phyloP scores from a whole-genome alignment of 2,797 vertebrate species.

The Sardinella longiceps region DNA sequence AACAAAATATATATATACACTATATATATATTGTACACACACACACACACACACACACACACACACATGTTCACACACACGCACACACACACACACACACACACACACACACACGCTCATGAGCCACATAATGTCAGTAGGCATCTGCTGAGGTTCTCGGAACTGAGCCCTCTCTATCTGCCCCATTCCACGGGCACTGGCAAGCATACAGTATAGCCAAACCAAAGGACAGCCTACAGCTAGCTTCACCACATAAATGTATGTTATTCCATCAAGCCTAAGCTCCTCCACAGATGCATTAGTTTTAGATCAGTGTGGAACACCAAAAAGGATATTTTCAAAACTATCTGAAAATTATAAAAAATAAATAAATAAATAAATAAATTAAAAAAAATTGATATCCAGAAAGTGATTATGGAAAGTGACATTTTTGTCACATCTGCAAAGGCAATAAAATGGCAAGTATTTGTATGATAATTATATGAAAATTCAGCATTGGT shows the following conservation, averaged over 20 bases:
- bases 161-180: slow-evolving; percentile 21
- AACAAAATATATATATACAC: background rate
- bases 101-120: background rate
- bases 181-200: background rate
- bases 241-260: background rate
- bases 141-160: background rate
- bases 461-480: too few species aligned
- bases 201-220: background rate
- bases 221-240: background rate
- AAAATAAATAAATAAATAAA: too few species aligned
- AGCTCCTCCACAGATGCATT: background rate
- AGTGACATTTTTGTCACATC: too few species aligned
- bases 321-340: too few species aligned
- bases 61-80: background rate
- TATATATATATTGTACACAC: too few species aligned
- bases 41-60: slow-evolving; percentile 19
- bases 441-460: too few species aligned
- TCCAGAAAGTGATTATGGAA: background rate
- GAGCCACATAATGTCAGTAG: slow-evolving; percentile 7
- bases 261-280: background rate
- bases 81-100: background rate
- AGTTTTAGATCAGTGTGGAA: background rate
- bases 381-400: too few species aligned
- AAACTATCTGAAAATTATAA: too few species aligned
- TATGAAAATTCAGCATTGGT: too few species aligned